Evolutionary conservation across 2,113 vertebrate species (phyloP).

Genomic region (Semicossyphus pulcher): DNA sequence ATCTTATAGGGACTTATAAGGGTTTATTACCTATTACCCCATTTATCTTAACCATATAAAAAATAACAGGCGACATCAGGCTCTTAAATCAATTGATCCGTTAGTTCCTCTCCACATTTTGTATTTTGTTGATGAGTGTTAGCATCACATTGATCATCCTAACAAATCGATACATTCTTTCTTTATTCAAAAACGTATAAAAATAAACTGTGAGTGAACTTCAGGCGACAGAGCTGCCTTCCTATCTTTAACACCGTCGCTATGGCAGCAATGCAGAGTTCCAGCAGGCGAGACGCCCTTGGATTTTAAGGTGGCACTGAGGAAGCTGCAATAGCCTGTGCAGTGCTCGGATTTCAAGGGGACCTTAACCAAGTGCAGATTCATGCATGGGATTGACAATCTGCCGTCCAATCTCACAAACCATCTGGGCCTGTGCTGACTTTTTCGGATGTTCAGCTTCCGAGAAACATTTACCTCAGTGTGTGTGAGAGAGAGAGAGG

Average conservation of each 20-base stretch:
- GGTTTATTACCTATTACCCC: too few relatives aligned
- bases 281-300: constrained; percentile 36
- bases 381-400: constrained; percentile 45
- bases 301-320: constrained; percentile 58
- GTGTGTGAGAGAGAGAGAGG: constrained; percentile 23
- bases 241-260: constrained; percentile 47
- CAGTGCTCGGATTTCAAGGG: constrained; percentile 9
- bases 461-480: constrained; percentile 27
- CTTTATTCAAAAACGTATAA: constrained; percentile 7
- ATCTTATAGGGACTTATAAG: too few relatives aligned
- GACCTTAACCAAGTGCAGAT: constrained; percentile 60
- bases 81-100: too few relatives aligned
- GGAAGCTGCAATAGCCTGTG: constrained; percentile 22
- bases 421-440: constrained; percentile 45
- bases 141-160: neutral
- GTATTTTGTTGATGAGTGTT: neutral
- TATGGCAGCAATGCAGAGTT: constrained; percentile 70
- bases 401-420: constrained; percentile 42
- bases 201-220: constrained; percentile 23
- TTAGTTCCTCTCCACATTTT: too few relatives aligned
- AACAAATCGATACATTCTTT: neutral
- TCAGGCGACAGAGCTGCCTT: constrained; percentile 51
- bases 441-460: constrained; percentile 6
- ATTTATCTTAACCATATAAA: too few relatives aligned
- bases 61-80: too few relatives aligned